Evolutionary conservation across 2,113 vertebrate genomes (phyloP).

Genomic region (Penelope pileata): DNA sequence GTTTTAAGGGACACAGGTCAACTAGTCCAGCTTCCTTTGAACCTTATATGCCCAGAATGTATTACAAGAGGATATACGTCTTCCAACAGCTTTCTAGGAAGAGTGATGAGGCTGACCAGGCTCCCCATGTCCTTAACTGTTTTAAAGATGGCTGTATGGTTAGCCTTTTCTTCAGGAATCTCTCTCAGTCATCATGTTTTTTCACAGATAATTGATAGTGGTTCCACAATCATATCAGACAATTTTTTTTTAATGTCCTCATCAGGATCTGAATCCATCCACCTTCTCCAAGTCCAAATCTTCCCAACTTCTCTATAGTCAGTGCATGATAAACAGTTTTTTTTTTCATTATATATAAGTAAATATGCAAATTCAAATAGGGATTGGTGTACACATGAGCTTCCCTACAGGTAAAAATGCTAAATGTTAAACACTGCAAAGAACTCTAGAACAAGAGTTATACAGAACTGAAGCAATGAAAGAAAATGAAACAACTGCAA

Average conservation of each 20-base stretch:
- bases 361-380: background rate
- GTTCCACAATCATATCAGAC: rapidly evolving
- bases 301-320: background rate
- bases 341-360: background rate
- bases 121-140: background rate
- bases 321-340: background rate
- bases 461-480: background rate
- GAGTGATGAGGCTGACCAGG: background rate
- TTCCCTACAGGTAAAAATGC: background rate
- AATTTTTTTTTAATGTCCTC: background rate
- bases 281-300: background rate
- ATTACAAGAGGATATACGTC: background rate
- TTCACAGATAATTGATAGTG: background rate
- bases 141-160: background rate
- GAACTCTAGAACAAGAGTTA: background rate
- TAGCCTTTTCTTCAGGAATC: background rate
- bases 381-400: background rate
- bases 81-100: background rate
- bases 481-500: rapidly evolving
- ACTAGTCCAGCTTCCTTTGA: background rate
- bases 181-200: background rate
- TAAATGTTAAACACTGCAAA: background rate
- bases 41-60: background rate
- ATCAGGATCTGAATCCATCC: background rate
- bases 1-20: background rate